Conservation (phyloP, 2,113 vertebrate species). For the Cacatua alba region DNA sequence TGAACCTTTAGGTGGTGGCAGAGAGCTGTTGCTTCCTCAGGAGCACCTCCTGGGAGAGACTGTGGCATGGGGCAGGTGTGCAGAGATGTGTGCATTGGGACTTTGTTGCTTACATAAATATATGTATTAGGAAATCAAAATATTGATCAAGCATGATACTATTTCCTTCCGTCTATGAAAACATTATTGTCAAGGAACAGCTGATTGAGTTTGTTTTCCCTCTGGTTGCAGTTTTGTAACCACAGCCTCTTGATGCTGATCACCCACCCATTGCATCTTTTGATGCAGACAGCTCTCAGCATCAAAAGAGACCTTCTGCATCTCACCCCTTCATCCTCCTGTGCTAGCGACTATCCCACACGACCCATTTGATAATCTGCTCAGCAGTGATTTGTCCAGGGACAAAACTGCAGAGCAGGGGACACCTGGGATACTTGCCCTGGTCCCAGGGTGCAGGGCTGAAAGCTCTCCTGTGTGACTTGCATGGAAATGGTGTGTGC, state of each 20-base stretch:
- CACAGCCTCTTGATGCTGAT: not conserved
- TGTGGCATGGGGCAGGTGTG: too few relatives aligned
- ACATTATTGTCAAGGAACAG: not conserved
- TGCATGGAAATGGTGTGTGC: rapidly evolving
- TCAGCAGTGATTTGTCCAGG: not conserved
- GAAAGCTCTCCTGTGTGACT: not conserved
- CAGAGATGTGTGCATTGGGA: not conserved
- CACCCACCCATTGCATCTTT: rapidly evolving
- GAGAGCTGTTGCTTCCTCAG: not conserved
- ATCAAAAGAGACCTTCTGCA: not conserved
- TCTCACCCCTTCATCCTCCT: not conserved
- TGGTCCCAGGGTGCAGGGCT: not conserved
- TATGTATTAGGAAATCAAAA: not conserved
- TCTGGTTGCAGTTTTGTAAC: not conserved
- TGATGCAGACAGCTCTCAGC: not conserved
- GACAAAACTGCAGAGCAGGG: not conserved
- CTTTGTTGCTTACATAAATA: not conserved
- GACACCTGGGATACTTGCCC: not conserved
- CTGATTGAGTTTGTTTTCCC: not conserved
- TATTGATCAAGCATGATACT: not conserved
- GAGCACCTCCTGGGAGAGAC: not conserved
- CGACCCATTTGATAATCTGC: not conserved
- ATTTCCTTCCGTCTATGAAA: not conserved
- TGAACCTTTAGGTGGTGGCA: not conserved
- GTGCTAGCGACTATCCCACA: not conserved